phyloP scores from a whole-genome alignment of 2,888 invertebrate species.

The Gerris lacustris region DNA sequence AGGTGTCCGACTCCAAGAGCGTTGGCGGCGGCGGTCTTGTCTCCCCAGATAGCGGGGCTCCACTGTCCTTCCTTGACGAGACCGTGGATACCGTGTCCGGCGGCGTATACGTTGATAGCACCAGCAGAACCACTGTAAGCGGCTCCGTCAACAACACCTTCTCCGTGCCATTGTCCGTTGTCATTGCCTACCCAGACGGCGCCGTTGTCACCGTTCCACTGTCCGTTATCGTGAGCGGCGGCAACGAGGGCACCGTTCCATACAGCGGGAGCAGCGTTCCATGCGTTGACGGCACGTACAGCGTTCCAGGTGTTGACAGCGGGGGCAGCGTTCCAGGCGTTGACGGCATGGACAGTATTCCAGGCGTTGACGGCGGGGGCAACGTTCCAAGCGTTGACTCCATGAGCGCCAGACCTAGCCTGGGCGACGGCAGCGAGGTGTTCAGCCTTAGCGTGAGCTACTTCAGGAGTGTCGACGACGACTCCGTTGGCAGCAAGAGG shows the following conservation, averaged over 20 bases:
- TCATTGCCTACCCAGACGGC: too few species aligned
- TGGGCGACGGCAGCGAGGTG: slow-evolving; percentile 20
- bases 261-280: slow-evolving; percentile 13
- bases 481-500: neutral
- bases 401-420: slow-evolving; percentile 17
- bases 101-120: slow-evolving; percentile 15
- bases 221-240: slow-evolving; percentile 14
- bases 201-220: slow-evolving; percentile 23
- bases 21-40: neutral
- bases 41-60: slow-evolving; percentile 6
- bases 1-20: neutral
- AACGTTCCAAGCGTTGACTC: slow-evolving; percentile 3
- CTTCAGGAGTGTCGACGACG: slow-evolving; percentile 25
- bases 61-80: slow-evolving; percentile 14
- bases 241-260: neutral
- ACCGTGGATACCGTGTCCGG: slow-evolving; percentile 2
- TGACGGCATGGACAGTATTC: neutral
- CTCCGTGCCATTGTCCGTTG: slow-evolving; percentile 9
- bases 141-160: slow-evolving; percentile 18
- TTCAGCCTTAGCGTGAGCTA: slow-evolving; percentile 28
- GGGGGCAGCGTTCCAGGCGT: slow-evolving; percentile 4
- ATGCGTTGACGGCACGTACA: slow-evolving; percentile 1
- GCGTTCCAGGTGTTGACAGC: slow-evolving; percentile 10
- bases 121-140: slow-evolving; percentile 18
- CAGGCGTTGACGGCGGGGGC: slow-evolving; percentile 9